Evolutionary conservation across 2,797 vertebrate species (phyloP), one percentile per base, ranked within the genome.

Genomic region (Furcifer pardalis): DNA sequence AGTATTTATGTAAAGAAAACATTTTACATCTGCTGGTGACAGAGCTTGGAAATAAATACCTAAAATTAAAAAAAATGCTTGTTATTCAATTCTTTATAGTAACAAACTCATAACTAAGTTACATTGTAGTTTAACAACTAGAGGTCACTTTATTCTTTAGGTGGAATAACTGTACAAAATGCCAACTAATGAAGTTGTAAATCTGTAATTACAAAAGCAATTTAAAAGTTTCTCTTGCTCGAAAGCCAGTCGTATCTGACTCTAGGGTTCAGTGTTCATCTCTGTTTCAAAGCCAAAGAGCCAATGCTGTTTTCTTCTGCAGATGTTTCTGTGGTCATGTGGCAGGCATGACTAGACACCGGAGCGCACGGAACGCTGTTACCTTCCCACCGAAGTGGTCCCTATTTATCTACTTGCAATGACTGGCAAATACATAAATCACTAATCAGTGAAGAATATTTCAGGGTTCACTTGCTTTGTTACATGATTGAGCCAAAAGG

Each of bases 21-120:
- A n/a, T 84, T 7, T 77, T 23, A 19, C 30, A 84, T 71, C 37
- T 84, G 44, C 74, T 44, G 35, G 78, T 37, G 17, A 81, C 15
- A 37, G 77, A 42, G 84, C 42, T 81, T 66, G 75, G 52, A 56
- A 88, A 65, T 25, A 35, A 8, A 32, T 19, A 17, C 32, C 30
- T 63, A n/a, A 15, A 56, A 56, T 19, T 23, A 56, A 56, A 15
- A n/a, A 68, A 21, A 68, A 19, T n/a, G 21, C 32, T 4, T 68
- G 17, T 6, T 68, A 19, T 56, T 56, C 21, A 56, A 15, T 21
- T 19, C 32, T 35, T 68, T 66, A 17, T 35, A 35, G 17, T 17
- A 68, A 21, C 32, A 19, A 66, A 35, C 15, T 19, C 17, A 35
- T 68, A 68, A 68, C 52, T 56, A 68, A 17, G 65, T 68, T 68